A percentile compares a stretch with the other conserved stretches of the same genome.
Conservation (phyloP, 2,888 invertebrate species). For the Synanthedon formicaeformis region DNA sequence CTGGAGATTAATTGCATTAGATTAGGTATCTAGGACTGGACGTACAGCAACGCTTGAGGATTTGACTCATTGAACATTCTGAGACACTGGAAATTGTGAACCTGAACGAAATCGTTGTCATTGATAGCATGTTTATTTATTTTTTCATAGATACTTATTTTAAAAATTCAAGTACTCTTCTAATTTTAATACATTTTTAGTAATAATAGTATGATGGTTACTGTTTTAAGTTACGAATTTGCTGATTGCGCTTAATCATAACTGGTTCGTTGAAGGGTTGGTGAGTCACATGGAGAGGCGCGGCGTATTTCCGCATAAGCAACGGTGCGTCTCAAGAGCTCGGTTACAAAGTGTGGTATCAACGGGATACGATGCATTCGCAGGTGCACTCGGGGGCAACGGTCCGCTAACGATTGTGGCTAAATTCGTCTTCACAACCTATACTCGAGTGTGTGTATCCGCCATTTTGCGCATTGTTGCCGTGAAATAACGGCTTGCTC, state of each 20-base stretch:
- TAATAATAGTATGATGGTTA: no score
- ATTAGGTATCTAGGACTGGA: no score
- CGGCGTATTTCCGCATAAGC: neutral
- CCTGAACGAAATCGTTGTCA: no score
- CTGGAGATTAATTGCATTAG: no score
- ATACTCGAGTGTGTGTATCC: conserved; percentile 4
- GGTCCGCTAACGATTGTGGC: conserved; percentile 33
- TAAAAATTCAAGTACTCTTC: no score
- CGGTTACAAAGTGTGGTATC: neutral
- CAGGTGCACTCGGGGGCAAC: conserved; percentile 30
- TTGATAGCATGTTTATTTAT: no score
- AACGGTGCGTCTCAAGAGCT: neutral
- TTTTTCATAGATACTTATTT: no score
- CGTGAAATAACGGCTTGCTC: neutral
- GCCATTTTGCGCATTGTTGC: conserved; percentile 11
- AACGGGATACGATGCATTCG: conserved; percentile 1
- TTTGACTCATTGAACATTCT: no score
- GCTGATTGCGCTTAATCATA: neutral
- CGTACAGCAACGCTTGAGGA: no score
- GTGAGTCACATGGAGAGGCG: neutral
- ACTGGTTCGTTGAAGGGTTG: neutral
- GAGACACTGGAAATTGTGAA: no score
- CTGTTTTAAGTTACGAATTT: no score
- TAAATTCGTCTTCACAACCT: conserved; percentile 25
- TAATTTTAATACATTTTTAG: no score